Percentiles rank a stretch among this genome's conserved stretches.
phyloP scores from a whole-genome alignment of 2,888 invertebrate species.

The Meteorus colon region DNA sequence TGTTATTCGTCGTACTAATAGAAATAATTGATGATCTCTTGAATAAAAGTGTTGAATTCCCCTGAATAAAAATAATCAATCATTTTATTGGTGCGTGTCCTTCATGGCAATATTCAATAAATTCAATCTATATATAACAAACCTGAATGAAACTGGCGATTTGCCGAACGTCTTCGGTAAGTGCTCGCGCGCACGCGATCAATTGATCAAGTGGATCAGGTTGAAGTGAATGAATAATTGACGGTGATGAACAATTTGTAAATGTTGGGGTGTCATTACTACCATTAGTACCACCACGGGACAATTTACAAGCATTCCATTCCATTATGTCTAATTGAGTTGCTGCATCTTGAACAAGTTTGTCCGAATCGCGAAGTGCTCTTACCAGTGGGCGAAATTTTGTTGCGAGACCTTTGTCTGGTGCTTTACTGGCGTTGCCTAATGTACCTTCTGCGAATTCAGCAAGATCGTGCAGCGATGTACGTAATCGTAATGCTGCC shows the following conservation, averaged over 20 bases:
- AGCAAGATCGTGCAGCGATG: constrained; percentile 88
- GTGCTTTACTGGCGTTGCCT: constrained; percentile 88
- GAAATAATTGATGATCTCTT: constrained; percentile 76
- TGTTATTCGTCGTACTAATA: constrained; percentile 72
- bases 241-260: constrained; percentile 75
- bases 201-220: constrained; percentile 92
- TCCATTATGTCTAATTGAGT: constrained; percentile 83
- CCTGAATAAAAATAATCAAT: constrained; percentile 71
- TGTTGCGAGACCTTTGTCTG: constrained; percentile 84
- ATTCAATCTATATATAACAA: constrained; percentile 41
- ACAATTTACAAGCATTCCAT: constrained; percentile 84
- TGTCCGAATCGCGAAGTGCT: constrained; percentile 86
- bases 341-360: constrained; percentile 85
- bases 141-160: constrained; percentile 90
- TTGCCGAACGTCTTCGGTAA: constrained; percentile 92
- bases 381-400: constrained; percentile 87
- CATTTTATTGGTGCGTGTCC: neutral
- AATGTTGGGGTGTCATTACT: constrained; percentile 72
- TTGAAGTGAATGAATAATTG: constrained; percentile 59
- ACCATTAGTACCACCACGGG: constrained; percentile 73
- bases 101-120: neutral
- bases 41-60: constrained; percentile 86
- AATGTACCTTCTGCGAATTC: constrained; percentile 92
- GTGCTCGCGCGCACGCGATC: constrained; percentile 88
- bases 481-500: constrained; percentile 84